Base-by-base conservation (phyloP, 2,113 vertebrate species). In the Thalassarche chlororhynchos region DNA sequence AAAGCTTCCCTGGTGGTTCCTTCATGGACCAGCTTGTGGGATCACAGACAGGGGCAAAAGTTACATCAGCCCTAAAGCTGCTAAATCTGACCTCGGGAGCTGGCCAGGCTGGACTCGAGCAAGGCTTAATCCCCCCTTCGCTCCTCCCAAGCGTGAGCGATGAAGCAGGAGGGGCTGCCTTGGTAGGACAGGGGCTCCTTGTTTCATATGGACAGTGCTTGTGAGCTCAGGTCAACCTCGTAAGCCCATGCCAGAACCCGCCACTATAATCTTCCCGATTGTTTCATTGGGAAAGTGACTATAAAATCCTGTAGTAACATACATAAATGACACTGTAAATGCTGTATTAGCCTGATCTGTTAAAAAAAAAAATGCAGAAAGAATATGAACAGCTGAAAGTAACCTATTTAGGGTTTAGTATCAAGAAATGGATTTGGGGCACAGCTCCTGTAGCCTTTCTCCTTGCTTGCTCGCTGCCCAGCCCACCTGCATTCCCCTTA, bases 101-200 rank as follows among this genome's bases (percentile, higher is more conserved):
- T 15, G 58, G 38, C 58, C 29, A 40, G 32, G 17, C 20, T 40
- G 44, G 49, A 28, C 49, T 29, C 0, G 2, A 54, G n/a, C 3
- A 7, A 72, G 28, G 11, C 31, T 86, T 44, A 32, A 40, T 51
- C 17, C 12, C 38, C 47, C 31, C 34, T 74, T 62, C 3, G 3
- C 38, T 31, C 19, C 28, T 80, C 14, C 12, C 19, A 12, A 8
- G 6, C 0, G 0, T 14, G 20, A 64, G 9, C 0, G 7, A 28
- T 34, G 65, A 47, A 23, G n/a, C 31, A 31, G 66, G 38, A 47
- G 9, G 29, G 17, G 11, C 15, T 64, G 20, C 20, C 55, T 47
- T 47, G 54, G 49, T 71, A 5, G 8, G 36, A 28, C 12, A 25
- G 62, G 32, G 55, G 28, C 17, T 51, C 7, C 24, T 74, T 61